Percentiles rank a stretch among this genome's conserved stretches.
phyloP scores from a whole-genome alignment of 2,797 vertebrate genomes.

The Pteronotus mesoamericanus region DNA sequence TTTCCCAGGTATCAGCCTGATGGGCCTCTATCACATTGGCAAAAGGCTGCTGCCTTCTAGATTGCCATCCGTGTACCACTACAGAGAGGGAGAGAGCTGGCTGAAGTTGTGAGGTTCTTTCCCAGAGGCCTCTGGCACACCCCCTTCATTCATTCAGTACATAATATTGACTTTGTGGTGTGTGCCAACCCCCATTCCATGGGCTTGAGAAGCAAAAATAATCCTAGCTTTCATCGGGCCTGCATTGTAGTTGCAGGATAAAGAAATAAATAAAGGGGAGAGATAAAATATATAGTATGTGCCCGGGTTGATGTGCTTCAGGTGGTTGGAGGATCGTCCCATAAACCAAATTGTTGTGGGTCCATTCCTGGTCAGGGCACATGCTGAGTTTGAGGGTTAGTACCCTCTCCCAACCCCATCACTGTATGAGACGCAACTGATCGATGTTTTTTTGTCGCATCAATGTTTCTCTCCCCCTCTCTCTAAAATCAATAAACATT shows the following conservation, averaged over 20 bases:
- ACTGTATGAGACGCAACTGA: too few relatives aligned
- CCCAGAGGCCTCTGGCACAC: background rate
- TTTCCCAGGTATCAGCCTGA: background rate
- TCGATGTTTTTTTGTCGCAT: too few relatives aligned
- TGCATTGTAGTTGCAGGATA: background rate
- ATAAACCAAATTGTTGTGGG: too few relatives aligned
- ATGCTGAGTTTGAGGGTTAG: too few relatives aligned
- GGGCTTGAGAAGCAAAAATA: background rate
- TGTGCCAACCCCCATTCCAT: too few relatives aligned
- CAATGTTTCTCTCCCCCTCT: too few relatives aligned
- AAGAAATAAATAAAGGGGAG: background rate
- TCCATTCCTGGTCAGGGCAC: too few relatives aligned
- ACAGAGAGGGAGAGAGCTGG: background rate
- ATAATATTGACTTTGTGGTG: rapidly evolving
- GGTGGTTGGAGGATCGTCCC: too few relatives aligned
- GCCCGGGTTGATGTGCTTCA: too few relatives aligned
- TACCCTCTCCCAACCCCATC: too few relatives aligned
- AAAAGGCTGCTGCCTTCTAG: background rate
- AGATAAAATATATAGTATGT: too few relatives aligned
- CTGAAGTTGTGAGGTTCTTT: background rate
- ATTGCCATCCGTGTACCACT: background rate
- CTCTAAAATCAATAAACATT: too few relatives aligned
- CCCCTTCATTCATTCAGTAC: background rate
- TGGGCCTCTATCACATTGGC: background rate
- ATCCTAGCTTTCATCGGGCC: background rate